Evolutionary conservation across 2,113 vertebrate species (phyloP), one percentile per base, ranked within the genome.

Genomic region (Lepisosteus oculatus): DNA sequence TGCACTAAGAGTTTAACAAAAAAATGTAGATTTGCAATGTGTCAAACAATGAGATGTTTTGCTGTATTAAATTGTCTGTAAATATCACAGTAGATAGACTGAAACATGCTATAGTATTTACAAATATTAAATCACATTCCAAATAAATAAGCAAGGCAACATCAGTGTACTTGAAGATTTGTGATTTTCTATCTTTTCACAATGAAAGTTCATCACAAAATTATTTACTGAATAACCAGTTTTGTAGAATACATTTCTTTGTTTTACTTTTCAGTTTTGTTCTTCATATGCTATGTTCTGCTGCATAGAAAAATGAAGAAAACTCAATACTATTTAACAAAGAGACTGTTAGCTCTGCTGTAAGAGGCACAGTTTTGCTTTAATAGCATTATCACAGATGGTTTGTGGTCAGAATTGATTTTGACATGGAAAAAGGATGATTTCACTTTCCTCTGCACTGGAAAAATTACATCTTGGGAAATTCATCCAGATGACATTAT

Each of bases 261-360:
- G 5, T 59, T 59, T 8, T 15, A 13, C 13, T n/a, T 15, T 59
- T 59, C 57, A 29, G 29, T n/a, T 59, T 59, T 15, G 11, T 59
- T 13, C 11, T 13, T n/a, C 14, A 11, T 5, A 59, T 5, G 14
- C 57, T 59, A 13, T 15, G n/a, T 8, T 55, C 17, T 74, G 70
- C 74, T 71, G 59, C 61, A 59, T 56, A 56, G 45, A 55, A 69
- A 65, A 63, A 59, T 69, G 29, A 65, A 17, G 2, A 64, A 64
- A 57, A 68, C 66, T 73, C 59, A 67, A 63, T 71, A 42, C 12
- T 41, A 65, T 45, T 78, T 72, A 77, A 72, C 71, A 68, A 71
- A 43, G 68, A 77, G 77, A 80, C 73, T 54, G 79, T 80, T 80
- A 79, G 59, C 74, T 57, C 41, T 45, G 45, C 45, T 41, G 71